phyloP scores from a whole-genome alignment of 1,140 invertebrate genomes.

The Drosophila triauraria region DNA sequence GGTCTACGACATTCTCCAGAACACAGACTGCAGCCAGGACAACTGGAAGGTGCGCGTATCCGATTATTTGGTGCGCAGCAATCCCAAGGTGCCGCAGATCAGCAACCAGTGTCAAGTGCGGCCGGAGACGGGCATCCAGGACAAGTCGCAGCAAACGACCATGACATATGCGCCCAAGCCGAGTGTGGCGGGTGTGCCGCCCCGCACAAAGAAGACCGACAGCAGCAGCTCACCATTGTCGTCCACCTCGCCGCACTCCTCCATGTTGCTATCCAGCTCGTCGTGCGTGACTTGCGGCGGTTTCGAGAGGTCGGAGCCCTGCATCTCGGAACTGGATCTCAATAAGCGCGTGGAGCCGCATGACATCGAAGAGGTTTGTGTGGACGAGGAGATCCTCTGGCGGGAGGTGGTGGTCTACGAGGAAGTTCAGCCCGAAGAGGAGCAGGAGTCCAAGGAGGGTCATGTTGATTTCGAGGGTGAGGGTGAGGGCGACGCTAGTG shows the following conservation, averaged over 20 bases:
- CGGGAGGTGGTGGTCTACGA: constrained; percentile 70
- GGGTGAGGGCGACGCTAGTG: background rate
- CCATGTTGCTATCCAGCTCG: constrained; percentile 61
- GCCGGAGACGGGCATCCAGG: constrained; percentile 48
- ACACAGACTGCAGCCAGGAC: constrained; percentile 63
- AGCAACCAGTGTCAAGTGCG: constrained; percentile 61
- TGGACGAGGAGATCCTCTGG: constrained; percentile 71
- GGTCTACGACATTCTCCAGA: constrained; percentile 70
- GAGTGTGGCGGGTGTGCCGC: constrained; percentile 28
- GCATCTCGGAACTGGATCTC: constrained; percentile 50
- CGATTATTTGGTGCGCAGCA: constrained; percentile 63
- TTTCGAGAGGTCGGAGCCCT: constrained; percentile 58
- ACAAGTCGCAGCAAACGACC: constrained; percentile 56
- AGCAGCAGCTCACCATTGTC: constrained; percentile 38
- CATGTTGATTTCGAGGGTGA: constrained; percentile 20
- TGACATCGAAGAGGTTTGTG: constrained; percentile 52
- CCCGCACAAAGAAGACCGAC: constrained; percentile 24
- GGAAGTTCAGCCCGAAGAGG: constrained; percentile 81
- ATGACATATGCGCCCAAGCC: constrained; percentile 43
- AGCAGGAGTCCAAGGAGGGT: constrained; percentile 23
- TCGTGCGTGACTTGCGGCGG: constrained; percentile 75
- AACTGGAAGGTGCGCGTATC: constrained; percentile 72
- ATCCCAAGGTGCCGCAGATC: constrained; percentile 57
- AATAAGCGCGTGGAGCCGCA: constrained; percentile 58
- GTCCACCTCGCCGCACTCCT: constrained; percentile 52